These are phyloP conservation scores for Drosophila simulans DNA, from an alignment of 1,140 invertebrate species.

Conservation along the genomic window DNA sequence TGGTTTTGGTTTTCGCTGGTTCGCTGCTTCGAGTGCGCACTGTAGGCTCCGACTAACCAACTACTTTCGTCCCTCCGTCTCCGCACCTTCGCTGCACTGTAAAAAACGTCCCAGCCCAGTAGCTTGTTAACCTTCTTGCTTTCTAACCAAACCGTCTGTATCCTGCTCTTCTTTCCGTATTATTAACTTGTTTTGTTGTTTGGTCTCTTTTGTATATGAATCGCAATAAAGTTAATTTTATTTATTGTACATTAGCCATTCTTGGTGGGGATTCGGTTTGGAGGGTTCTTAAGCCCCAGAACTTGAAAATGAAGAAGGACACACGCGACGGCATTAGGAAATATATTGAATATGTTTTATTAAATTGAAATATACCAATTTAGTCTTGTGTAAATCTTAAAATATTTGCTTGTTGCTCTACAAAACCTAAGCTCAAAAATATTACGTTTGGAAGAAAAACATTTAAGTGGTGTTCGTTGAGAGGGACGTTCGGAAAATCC, in stretches of 20 bases:
- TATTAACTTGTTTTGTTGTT: constrained; percentile 56
- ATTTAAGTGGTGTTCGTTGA: constrained; percentile 3
- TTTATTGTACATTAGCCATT: constrained; percentile 63
- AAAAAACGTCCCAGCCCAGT: constrained; percentile 39
- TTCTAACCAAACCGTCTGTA: constrained; percentile 25
- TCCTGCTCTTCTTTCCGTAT: constrained; percentile 28
- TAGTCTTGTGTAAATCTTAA: constrained; percentile 15
- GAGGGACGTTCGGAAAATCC: neutral
- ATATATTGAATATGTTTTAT: constrained; percentile 4
- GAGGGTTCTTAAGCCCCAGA: neutral
- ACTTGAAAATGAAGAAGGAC: neutral
- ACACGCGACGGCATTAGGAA: neutral
- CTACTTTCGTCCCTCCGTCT: neutral
- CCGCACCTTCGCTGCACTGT: constrained; percentile 32
- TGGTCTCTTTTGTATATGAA: constrained; percentile 51
- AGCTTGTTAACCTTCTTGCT: constrained; percentile 19
- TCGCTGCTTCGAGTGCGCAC: constrained; percentile 6
- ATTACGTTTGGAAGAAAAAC: constrained; percentile 16
- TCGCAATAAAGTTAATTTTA: constrained; percentile 79
- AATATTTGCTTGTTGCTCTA: constrained; percentile 21
- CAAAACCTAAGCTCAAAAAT: constrained; percentile 7
- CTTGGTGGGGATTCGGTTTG: neutral
- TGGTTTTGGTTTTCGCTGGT: neutral
- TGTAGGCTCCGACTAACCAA: constrained; percentile 43
- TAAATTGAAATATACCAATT: constrained; percentile 23